These are phyloP conservation scores for Chironomus tentans DNA, from an alignment of 2,888 invertebrate species.

Conservation along the genomic window DNA sequence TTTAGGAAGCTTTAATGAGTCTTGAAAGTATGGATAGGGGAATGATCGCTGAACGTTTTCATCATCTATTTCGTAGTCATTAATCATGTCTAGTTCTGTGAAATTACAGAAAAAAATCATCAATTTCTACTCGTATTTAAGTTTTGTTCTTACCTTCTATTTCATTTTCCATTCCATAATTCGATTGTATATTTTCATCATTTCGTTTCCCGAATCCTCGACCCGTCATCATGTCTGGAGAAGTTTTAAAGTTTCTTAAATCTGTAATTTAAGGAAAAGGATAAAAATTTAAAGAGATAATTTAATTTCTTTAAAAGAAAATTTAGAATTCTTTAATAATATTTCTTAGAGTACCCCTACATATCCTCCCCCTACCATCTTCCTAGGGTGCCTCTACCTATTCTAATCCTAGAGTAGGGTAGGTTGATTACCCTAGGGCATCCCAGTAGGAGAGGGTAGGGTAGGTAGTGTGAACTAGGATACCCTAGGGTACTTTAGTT, in stretches of 20 bases:
- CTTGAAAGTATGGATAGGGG: background rate
- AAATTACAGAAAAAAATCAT: background rate
- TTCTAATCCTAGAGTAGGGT: no score
- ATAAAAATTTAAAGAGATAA: background rate
- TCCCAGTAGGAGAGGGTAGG: no score
- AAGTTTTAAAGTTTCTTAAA: constrained; percentile 29
- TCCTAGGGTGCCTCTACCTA: no score
- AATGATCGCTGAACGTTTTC: background rate
- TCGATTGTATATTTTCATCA: constrained; percentile 11
- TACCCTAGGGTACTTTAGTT: no score
- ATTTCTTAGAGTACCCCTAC: no score
- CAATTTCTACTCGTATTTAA: background rate
- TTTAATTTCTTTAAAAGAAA: background rate
- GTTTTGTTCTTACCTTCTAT: background rate
- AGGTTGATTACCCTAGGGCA: no score
- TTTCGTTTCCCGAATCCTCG: constrained; percentile 34
- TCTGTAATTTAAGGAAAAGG: background rate
- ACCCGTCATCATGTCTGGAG: constrained; percentile 33
- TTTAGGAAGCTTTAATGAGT: background rate
- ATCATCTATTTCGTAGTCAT: background rate
- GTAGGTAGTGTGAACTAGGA: no score
- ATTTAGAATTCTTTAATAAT: no score
- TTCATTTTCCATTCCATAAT: background rate
- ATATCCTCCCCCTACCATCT: no score
- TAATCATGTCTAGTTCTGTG: background rate